Base-by-base conservation (phyloP, 2,888 invertebrate species). In the Ectemnius lituratus region DNA sequence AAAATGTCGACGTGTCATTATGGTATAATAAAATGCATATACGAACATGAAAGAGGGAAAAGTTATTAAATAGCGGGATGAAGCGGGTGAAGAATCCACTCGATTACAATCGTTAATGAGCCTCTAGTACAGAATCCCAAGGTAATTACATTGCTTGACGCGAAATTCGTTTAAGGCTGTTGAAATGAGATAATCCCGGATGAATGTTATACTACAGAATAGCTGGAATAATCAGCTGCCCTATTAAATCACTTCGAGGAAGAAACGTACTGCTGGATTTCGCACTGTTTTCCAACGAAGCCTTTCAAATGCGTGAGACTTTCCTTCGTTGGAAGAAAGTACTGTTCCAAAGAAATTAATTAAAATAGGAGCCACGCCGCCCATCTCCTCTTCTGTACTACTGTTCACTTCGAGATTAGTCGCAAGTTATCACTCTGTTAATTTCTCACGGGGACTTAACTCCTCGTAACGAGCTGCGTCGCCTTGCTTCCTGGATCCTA, bases 301-400 rank as follows among this genome's bases (percentile, higher is more conserved):
- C 49, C 2, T 52, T 5, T n/a, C 11, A 49, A 52, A 59, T 49
- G 61, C 56, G 67, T 20, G 52, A 11, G 6, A 1, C 52, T 52
- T 16, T 52, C 13, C 52, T 14, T 52, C n/a, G 16, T 6, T 6
- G 8, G 52, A 52, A 52, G 52, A 5, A 52, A 16, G 52, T 52
- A 14, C n/a, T 14, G 14, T 2, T 52, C 16, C 8, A 37, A 61
- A 66, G 70, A 69, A 62, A 80, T 80, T 80, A 75, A 80, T 80
- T 67, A 63, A 72, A 79, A 80, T 70, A 70, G 70, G 80, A 63
- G 63, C 63, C 57, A 56, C 56, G 60, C 62, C 60, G 67, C 65
- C 57, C 28, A 45, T 58, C 27, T 37, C 37, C 37, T 1, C 1
- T 6, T 11, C 8, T 37, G 37, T 37, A 23, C 23, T 23, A 23